Percentiles rank a stretch among this genome's conserved stretches.
Conservation (phyloP, 1,140 invertebrate species). For the Asbolus verrucosus region DNA sequence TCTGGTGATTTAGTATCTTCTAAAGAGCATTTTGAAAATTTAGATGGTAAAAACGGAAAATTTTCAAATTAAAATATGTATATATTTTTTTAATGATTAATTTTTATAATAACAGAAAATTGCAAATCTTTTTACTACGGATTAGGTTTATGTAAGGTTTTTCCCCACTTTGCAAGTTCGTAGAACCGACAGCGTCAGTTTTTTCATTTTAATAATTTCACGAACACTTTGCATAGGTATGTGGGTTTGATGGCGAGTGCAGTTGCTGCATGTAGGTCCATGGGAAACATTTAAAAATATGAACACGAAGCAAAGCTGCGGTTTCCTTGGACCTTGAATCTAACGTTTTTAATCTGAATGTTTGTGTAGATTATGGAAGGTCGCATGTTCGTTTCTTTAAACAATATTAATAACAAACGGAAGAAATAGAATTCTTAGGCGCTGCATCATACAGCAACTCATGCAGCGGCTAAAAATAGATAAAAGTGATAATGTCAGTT, state of each 20-base stretch:
- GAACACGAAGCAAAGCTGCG: background rate
- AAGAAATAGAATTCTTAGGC: constrained; percentile 25
- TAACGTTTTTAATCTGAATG: constrained; percentile 20
- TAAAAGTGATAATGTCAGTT: constrained; percentile 24
- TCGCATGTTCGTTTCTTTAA: constrained; percentile 32
- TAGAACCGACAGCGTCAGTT: no score
- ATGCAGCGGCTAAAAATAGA: constrained; percentile 29
- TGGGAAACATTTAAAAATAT: constrained; percentile 5
- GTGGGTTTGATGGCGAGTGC: background rate
- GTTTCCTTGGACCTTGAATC: constrained; percentile 24
- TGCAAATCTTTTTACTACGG: no score
- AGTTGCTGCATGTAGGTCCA: background rate
- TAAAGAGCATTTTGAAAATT: no score
- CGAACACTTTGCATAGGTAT: background rate
- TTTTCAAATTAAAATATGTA: no score
- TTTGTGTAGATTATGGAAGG: constrained; percentile 18
- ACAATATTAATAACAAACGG: constrained; percentile 31
- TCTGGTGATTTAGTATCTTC: no score
- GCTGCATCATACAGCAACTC: constrained; percentile 23
- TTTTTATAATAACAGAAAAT: no score
- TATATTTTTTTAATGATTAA: no score
- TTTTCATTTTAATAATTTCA: background rate
- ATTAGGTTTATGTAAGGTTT: no score
- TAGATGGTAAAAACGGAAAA: no score
- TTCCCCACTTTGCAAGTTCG: no score